A percentile compares a stretch with the other conserved stretches of the same genome.
Evolutionary conservation across 2,113 vertebrate species (phyloP).

Genomic region (Sylvietta virens): DNA sequence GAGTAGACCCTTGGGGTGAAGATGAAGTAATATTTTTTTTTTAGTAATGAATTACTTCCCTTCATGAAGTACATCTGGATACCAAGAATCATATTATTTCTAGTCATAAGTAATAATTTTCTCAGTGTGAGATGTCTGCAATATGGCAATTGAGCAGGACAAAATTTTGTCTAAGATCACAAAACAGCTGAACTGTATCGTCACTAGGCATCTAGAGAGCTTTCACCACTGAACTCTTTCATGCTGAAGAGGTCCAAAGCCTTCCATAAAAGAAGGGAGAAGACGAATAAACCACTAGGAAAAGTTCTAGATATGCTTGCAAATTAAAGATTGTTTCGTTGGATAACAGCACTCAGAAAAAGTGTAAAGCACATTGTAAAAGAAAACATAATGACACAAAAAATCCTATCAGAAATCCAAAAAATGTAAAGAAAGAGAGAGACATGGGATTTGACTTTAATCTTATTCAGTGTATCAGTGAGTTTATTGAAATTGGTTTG

Average conservation of each 20-base stretch:
- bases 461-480: neutral
- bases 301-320: neutral
- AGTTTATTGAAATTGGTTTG: neutral
- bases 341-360: neutral
- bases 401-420: neutral
- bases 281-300: neutral
- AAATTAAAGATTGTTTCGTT: neutral
- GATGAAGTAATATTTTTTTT: neutral
- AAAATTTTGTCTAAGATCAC: neutral
- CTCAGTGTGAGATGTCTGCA: neutral
- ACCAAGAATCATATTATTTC: neutral
- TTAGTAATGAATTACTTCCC: neutral
- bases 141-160: neutral
- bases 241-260: neutral
- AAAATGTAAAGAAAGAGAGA: neutral
- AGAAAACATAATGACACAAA: neutral
- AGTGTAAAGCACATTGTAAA: neutral
- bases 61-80: neutral
- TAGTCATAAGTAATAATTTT: neutral
- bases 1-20: neutral
- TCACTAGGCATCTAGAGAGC: neutral
- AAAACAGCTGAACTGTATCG: neutral
- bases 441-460: neutral
- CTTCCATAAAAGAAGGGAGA: neutral
- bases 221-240: neutral